A percentile compares a stretch with the other conserved stretches of the same genome.
Evolutionary conservation across 2,113 vertebrate species (phyloP).

Genomic region (Limnothrissa miodon): DNA sequence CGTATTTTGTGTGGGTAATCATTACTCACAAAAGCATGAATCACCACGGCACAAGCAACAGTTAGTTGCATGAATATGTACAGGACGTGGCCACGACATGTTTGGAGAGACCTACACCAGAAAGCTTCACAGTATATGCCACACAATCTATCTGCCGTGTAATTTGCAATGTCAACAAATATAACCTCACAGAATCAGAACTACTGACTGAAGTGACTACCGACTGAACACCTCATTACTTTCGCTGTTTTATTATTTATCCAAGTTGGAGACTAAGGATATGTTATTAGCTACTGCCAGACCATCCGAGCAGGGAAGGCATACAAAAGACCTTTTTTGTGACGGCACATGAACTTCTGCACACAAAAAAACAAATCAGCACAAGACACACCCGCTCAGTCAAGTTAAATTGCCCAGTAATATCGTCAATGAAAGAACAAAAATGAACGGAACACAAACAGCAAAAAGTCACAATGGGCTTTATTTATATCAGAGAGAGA

Average conservation of each 20-base stretch:
- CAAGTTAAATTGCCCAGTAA: not conserved
- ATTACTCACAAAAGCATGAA: constrained; percentile 31
- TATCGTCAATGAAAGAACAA: not conserved
- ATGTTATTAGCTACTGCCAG: not conserved
- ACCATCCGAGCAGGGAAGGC: not conserved
- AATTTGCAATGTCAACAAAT: no score
- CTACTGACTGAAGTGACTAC: not conserved
- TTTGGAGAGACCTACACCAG: not conserved
- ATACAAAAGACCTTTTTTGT: not conserved
- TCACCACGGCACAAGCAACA: constrained; percentile 41
- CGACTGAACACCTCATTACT: not conserved
- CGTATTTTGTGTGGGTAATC: constrained; percentile 33
- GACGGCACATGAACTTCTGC: not conserved
- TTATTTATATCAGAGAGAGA: constrained; percentile 24
- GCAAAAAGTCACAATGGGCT: not conserved
- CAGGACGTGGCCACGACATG: not conserved
- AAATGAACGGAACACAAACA: not conserved
- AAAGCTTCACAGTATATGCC: not conserved
- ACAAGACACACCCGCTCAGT: not conserved
- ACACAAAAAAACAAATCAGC: not conserved
- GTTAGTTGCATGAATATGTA: constrained; percentile 35
- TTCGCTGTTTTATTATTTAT: not conserved
- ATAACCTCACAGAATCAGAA: not conserved
- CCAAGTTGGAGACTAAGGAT: not conserved
- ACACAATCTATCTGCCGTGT: not conserved